Evolutionary conservation across 2,888 invertebrate genomes (phyloP).

Genomic region (Drepana falcataria): DNA sequence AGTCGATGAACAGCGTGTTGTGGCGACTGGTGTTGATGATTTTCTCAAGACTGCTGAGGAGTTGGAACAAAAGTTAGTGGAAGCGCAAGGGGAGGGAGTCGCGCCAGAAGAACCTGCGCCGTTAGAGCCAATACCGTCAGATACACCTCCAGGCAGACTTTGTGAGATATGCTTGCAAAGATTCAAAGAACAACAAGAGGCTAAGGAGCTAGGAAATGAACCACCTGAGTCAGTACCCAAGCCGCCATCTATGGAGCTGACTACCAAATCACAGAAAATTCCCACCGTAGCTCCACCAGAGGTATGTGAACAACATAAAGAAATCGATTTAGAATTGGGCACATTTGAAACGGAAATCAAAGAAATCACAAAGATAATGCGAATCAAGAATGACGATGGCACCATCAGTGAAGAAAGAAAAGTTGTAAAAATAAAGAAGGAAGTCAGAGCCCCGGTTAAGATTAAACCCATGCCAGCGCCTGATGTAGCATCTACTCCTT

Average conservation of each 20-base stretch:
- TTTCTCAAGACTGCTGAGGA: constrained; percentile 27
- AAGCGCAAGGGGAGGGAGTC: neutral
- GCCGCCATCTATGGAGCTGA: constrained; percentile 4
- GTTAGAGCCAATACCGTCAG: constrained; percentile 8
- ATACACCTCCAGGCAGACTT: constrained; percentile 9
- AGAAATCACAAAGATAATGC: constrained; percentile 33
- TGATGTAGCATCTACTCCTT: neutral
- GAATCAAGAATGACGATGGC: constrained; percentile 35
- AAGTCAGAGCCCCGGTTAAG: constrained; percentile 20
- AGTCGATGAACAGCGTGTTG: constrained; percentile 19
- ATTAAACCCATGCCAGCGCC: neutral
- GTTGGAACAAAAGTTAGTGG: constrained; percentile 18
- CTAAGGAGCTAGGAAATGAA: neutral
- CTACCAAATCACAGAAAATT: constrained; percentile 2
- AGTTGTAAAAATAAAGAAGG: constrained; percentile 30
- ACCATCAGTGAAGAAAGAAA: constrained; percentile 33
- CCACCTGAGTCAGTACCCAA: neutral
- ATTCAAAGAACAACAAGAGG: constrained; percentile 6
- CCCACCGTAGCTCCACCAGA: constrained; percentile 5
- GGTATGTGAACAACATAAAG: constrained; percentile 3
- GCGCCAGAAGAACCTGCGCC: neutral
- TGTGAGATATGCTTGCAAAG: constrained; percentile 19
- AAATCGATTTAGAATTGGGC: constrained; percentile 25
- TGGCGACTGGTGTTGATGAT: constrained; percentile 19
- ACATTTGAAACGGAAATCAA: constrained; percentile 32